Evolutionary conservation across 1,140 invertebrate genomes (phyloP).

Genomic region (Propsilocerus akamusi): DNA sequence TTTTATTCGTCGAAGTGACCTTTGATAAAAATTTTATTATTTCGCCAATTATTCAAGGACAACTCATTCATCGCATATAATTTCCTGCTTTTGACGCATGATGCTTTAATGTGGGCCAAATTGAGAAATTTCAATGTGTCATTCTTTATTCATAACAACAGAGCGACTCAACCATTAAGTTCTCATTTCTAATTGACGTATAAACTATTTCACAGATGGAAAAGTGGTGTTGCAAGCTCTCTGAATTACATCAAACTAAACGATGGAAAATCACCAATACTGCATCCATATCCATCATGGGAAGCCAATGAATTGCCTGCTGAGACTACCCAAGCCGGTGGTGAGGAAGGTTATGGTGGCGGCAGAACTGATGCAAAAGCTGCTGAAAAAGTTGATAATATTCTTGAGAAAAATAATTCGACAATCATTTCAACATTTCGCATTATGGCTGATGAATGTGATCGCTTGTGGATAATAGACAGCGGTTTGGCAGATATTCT

Average conservation of each 20-base stretch:
- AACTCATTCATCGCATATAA: not conserved
- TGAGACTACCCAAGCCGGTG: slow-evolving; percentile 13
- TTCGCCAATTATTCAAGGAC: not conserved
- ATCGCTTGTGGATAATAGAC: slow-evolving; percentile 55
- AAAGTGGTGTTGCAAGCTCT: slow-evolving; percentile 47
- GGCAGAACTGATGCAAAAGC: slow-evolving; percentile 21
- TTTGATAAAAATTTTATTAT: not conserved
- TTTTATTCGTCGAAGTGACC: not conserved
- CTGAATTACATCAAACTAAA: slow-evolving; percentile 44
- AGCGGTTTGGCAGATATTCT: slow-evolving; percentile 52
- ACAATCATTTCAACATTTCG: slow-evolving; percentile 46
- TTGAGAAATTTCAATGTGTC: not conserved
- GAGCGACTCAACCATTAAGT: not conserved
- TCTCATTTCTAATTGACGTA: not conserved
- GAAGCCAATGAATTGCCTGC: slow-evolving; percentile 38
- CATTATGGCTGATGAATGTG: slow-evolving; percentile 42
- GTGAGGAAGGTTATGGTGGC: slow-evolving; percentile 10
- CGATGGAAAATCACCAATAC: slow-evolving; percentile 33
- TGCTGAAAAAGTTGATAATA: slow-evolving; percentile 15
- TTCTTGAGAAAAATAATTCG: slow-evolving; percentile 27
- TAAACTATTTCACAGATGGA: slow-evolving; percentile 36
- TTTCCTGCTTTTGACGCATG: not conserved
- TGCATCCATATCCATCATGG: slow-evolving; percentile 49
- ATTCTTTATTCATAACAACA: not conserved
- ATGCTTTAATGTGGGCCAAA: not conserved